These are phyloP conservation scores for Andrena flavipes DNA, from an alignment of 2,888 invertebrate genomes.

Conservation along the genomic window DNA sequence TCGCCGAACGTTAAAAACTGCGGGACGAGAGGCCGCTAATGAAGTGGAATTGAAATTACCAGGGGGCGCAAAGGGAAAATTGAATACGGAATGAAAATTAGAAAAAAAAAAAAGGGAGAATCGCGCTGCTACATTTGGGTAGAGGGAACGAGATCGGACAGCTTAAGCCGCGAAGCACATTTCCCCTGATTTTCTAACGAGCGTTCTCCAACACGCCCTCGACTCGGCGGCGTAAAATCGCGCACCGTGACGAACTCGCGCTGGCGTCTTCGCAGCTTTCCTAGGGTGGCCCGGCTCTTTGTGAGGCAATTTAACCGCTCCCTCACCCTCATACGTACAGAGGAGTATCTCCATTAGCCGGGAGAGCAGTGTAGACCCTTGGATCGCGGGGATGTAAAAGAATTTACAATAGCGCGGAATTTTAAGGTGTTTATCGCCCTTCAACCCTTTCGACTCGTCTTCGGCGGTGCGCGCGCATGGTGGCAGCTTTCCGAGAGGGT, in stretches of 20 bases:
- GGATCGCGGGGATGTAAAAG: constrained; percentile 39
- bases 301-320: constrained; percentile 49
- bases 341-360: constrained; percentile 46
- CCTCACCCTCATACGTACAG: constrained; percentile 33
- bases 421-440: constrained; percentile 23
- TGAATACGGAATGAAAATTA: constrained; percentile 28
- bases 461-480: background rate
- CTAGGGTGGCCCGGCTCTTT: constrained; percentile 29
- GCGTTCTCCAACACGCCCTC: constrained; percentile 38
- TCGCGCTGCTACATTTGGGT: background rate
- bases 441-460: background rate
- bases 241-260: constrained; percentile 56
- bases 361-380: constrained; percentile 11
- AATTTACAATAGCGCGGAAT: constrained; percentile 45
- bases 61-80: constrained; percentile 23
- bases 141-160: background rate
- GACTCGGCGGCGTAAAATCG: constrained; percentile 50
- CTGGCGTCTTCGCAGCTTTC: constrained; percentile 53
- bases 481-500: background rate
- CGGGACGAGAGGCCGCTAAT: constrained; percentile 16
- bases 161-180: constrained; percentile 22
- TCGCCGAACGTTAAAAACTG: constrained; percentile 21
- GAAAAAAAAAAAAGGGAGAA: constrained; percentile 29
- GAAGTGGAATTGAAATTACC: constrained; percentile 44
- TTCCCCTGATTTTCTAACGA: constrained; percentile 54